A percentile compares a stretch with the other conserved stretches of the same genome.
phyloP scores from a whole-genome alignment of 2,113 vertebrate species.

The Bos taurus region ARS-UCD2.0 NC_037339.1:33362501-33363000 shows the following conservation, averaged over 20 bases:
- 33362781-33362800: neutral
- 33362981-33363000: neutral
- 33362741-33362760: neutral
- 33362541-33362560: neutral
- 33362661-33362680: neutral
- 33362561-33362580: neutral
- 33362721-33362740: neutral
- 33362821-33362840: neutral
- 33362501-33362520: neutral
- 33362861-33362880: accelerated
- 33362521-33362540: neutral
- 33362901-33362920: neutral
- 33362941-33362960: neutral
- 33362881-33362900: neutral
- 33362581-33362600: neutral
- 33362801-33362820: neutral
- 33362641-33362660: neutral
- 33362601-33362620: neutral
- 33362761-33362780: neutral
- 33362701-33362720: neutral
- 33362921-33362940: neutral
- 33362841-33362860: neutral
- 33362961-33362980: neutral
- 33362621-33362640: neutral
- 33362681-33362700: neutral